Evolutionary conservation across 2,797 vertebrate genomes (phyloP).

Genomic region (Neosilurus mollespiculum): DNA sequence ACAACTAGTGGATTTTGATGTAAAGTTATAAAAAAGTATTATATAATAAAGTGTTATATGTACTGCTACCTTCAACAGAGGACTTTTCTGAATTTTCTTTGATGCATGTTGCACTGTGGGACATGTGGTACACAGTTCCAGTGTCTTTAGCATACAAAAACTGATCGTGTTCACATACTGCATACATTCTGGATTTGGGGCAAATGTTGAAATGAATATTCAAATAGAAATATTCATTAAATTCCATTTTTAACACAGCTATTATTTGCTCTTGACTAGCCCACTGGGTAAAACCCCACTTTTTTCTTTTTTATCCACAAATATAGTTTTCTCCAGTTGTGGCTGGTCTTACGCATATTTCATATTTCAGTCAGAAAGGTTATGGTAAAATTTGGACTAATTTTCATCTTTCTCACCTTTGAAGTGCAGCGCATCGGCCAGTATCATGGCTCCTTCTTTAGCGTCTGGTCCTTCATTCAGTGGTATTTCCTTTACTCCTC

Average conservation of each 20-base stretch:
- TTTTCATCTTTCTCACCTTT: slow-evolving; percentile 63
- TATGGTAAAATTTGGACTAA: not conserved
- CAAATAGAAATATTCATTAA: not conserved
- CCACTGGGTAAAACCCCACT: not conserved
- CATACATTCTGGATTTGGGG: not conserved
- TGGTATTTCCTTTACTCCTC: slow-evolving; percentile 54
- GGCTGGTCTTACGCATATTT: not conserved
- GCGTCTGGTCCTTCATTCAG: slow-evolving; percentile 54
- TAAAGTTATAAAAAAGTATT: too few relatives aligned
- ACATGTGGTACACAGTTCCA: not conserved
- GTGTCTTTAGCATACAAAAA: not conserved
- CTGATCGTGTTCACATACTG: not conserved
- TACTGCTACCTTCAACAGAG: too few relatives aligned
- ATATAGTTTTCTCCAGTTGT: not conserved
- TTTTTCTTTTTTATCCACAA: not conserved
- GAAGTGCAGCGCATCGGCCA: slow-evolving; percentile 62
- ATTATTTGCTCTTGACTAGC: not conserved
- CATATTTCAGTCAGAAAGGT: not conserved
- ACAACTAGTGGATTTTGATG: too few relatives aligned
- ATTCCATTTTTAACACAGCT: not conserved
- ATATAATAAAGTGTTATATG: too few relatives aligned
- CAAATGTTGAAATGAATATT: not conserved
- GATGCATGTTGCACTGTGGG: too few relatives aligned
- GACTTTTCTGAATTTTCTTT: too few relatives aligned
- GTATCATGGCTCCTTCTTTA: slow-evolving; percentile 62